Evolutionary conservation across 2,797 vertebrate genomes (phyloP).

Genomic region (Lycodopsis pacificus): DNA sequence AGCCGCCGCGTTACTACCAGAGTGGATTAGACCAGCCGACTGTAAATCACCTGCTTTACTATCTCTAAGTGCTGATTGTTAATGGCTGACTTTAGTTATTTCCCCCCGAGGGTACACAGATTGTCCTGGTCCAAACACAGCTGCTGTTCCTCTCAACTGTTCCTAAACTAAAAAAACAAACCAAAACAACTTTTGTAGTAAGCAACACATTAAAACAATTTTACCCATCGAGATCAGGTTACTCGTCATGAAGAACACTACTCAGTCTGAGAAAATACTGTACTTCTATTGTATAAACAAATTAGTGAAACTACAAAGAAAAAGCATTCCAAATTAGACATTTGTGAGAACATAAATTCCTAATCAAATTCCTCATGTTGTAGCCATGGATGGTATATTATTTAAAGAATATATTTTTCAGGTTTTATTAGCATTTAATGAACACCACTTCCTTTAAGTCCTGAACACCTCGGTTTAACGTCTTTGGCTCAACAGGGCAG

Average conservation of each 20-base stretch:
- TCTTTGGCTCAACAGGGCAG: background rate
- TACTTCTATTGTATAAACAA: background rate
- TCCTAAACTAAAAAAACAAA: conserved; percentile 15
- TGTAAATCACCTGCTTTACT: conserved; percentile 58
- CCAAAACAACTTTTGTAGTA: background rate
- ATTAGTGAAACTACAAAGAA: background rate
- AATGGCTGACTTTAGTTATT: conserved; percentile 44
- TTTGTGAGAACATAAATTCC: background rate
- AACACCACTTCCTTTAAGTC: background rate
- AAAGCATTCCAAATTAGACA: background rate
- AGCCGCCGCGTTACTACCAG: conserved; percentile 46
- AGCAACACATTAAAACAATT: background rate
- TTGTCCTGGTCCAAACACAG: conserved; percentile 65
- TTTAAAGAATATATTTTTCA: background rate
- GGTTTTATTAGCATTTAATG: background rate
- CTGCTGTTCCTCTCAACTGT: conserved; percentile 45
- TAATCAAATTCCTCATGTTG: background rate
- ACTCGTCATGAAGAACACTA: background rate
- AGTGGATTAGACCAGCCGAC: conserved; percentile 43
- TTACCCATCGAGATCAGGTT: background rate
- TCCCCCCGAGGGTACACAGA: conserved; percentile 41
- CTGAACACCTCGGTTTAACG: background rate
- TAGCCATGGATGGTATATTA: background rate
- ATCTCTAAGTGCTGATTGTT: conserved; percentile 27
- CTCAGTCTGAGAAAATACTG: background rate